phyloP scores from a whole-genome alignment of 2,888 invertebrate species.

The Tyria jacobaeae region DNA sequence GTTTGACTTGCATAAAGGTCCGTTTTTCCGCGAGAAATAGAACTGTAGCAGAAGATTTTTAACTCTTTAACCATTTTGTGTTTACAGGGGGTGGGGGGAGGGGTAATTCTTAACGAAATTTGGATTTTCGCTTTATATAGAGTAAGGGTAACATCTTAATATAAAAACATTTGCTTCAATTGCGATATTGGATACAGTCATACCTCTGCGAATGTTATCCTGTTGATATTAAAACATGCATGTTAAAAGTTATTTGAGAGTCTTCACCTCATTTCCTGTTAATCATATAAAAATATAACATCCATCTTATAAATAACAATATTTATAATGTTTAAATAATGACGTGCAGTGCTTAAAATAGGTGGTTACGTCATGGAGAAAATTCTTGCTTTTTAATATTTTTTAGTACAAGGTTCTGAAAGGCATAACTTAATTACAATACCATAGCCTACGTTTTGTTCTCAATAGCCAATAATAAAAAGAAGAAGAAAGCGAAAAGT shows the following conservation, averaged over 20 bases:
- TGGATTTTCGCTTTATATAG: too few relatives aligned
- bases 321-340: slow-evolving; percentile 9
- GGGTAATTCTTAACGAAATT: too few relatives aligned
- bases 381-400: background rate
- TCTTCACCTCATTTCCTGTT: slow-evolving; percentile 35
- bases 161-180: slow-evolving; percentile 28
- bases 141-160: slow-evolving; percentile 1
- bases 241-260: slow-evolving; percentile 25
- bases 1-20: too few relatives aligned
- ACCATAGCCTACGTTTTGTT: slow-evolving; percentile 6
- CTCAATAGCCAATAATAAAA: slow-evolving; percentile 7
- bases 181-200: slow-evolving; percentile 17
- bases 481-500: background rate
- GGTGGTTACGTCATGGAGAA: slow-evolving; percentile 16
- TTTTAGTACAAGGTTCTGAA: slow-evolving; percentile 4
- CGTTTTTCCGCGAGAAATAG: too few relatives aligned
- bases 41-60: too few relatives aligned
- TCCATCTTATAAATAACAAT: slow-evolving; percentile 25
- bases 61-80: too few relatives aligned
- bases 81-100: too few relatives aligned
- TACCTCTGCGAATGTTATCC: slow-evolving; percentile 36
- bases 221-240: slow-evolving; percentile 39
- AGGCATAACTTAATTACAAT: background rate
- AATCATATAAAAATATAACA: slow-evolving; percentile 40
- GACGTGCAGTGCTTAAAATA: slow-evolving; percentile 8